phyloP scores from a whole-genome alignment of 2,888 invertebrate genomes.

The Nezara viridula region DNA sequence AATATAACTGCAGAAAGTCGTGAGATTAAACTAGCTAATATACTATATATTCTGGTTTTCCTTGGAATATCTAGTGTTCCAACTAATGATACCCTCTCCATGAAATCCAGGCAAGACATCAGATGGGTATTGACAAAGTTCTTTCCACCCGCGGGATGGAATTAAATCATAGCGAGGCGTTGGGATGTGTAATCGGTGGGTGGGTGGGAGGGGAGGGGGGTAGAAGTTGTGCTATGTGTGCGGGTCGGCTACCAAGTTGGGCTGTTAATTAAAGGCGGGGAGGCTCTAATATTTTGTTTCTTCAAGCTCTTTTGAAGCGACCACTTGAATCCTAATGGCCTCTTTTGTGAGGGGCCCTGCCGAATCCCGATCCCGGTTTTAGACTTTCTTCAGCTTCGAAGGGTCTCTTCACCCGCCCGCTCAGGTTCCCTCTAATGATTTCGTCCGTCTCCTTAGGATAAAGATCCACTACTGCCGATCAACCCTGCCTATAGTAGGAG shows the following conservation, averaged over 20 bases:
- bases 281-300: conserved; percentile 42
- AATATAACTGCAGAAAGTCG: too few species aligned
- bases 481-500: neutral
- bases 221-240: conserved; percentile 11
- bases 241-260: neutral
- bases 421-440: conserved; percentile 19
- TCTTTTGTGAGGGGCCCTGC: conserved; percentile 37
- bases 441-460: conserved; percentile 5
- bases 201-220: too few species aligned
- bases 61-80: neutral
- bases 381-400: conserved; percentile 30
- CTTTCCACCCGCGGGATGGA: neutral
- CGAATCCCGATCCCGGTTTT: conserved; percentile 34
- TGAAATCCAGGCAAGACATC: neutral
- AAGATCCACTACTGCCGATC: conserved; percentile 1
- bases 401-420: conserved; percentile 21
- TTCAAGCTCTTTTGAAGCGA: conserved; percentile 28
- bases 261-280: conserved; percentile 30
- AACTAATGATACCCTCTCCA: neutral
- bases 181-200: neutral
- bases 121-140: neutral
- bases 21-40: neutral
- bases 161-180: conserved; percentile 7
- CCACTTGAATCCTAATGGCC: conserved; percentile 46
- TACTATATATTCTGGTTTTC: neutral